Conservation (phyloP, 2,113 vertebrate genomes). For the Melanocharis versteri region DNA sequence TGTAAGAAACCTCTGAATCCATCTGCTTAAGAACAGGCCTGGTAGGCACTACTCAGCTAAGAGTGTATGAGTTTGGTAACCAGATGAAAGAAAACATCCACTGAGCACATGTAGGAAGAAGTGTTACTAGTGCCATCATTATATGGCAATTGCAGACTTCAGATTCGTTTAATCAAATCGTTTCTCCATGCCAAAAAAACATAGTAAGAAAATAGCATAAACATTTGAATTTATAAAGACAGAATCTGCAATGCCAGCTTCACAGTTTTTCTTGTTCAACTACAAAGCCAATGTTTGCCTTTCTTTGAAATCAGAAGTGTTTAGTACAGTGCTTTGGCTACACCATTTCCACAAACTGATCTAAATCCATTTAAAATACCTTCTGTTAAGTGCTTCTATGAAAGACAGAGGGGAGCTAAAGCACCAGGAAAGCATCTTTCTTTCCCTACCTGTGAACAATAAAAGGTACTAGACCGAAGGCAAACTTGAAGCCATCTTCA, state of each 20-base stretch:
- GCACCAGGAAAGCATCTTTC: background rate
- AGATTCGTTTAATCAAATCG: background rate
- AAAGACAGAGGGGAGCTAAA: background rate
- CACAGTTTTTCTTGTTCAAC: background rate
- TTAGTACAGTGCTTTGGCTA: background rate
- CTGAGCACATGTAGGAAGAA: background rate
- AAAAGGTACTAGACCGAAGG: background rate
- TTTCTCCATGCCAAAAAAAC: background rate
- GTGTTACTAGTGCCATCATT: background rate
- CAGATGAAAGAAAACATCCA: background rate
- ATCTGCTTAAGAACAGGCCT: background rate
- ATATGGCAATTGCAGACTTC: background rate
- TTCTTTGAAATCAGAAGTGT: background rate
- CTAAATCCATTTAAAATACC: conserved; percentile 15
- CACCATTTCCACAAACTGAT: background rate
- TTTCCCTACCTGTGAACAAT: background rate
- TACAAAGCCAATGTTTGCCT: background rate
- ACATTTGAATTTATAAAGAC: background rate
- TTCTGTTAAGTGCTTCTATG: conserved; percentile 36
- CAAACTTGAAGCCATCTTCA: background rate
- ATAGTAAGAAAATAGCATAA: background rate
- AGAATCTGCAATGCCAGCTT: background rate
- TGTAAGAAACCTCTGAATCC: background rate
- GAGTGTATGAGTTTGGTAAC: background rate
- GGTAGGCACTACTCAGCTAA: background rate